phyloP scores from a whole-genome alignment of 2,113 vertebrate species.

The Myotis davidii region DNA sequence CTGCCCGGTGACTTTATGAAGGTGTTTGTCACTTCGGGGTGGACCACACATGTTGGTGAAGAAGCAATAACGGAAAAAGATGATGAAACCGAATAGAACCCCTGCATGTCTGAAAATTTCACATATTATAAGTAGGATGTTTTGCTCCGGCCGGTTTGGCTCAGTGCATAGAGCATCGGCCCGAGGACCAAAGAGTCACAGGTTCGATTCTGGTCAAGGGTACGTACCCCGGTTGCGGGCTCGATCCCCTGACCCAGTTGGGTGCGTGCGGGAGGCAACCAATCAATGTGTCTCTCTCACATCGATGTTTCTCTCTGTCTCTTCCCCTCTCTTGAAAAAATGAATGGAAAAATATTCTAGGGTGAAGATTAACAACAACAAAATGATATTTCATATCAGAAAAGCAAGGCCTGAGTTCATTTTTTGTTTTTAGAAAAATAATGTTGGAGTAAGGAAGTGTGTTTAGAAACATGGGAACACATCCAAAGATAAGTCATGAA shows the following conservation, averaged over 20 bases:
- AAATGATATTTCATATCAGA: background rate
- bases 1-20: background rate
- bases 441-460: background rate
- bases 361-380: too few species aligned
- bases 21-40: background rate
- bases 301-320: too few species aligned
- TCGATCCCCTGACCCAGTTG: too few species aligned
- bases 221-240: too few species aligned
- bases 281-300: too few species aligned
- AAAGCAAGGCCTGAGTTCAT: background rate
- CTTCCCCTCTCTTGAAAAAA: too few species aligned
- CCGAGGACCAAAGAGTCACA: too few species aligned
- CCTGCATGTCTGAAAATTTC: background rate
- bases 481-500: background rate
- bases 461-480: background rate
- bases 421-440: background rate
- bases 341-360: too few species aligned
- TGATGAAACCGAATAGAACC: background rate
- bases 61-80: background rate
- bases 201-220: too few species aligned
- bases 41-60: background rate
- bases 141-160: too few species aligned
- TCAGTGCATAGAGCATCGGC: too few species aligned
- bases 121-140: background rate
- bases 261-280: too few species aligned